A percentile compares a stretch with the other conserved stretches of the same genome.
Evolutionary conservation across 2,888 invertebrate species (phyloP).

Genomic region (Eristalis pertinax): DNA sequence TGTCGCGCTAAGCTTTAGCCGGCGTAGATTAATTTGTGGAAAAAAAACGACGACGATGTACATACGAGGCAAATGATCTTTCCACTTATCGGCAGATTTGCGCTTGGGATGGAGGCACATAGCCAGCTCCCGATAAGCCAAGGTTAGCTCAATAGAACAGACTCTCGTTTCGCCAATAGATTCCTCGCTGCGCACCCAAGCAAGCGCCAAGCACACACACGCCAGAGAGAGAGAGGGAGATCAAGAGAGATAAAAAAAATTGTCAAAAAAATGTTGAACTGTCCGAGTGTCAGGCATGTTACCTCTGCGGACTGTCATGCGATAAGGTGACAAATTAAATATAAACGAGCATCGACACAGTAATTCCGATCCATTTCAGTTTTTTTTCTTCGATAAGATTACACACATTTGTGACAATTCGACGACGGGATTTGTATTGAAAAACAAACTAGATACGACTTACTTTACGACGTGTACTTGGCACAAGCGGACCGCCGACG

Average conservation of each 20-base stretch:
- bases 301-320: neutral
- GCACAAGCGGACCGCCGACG: neutral
- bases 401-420: slow-evolving; percentile 11
- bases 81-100: slow-evolving; percentile 37
- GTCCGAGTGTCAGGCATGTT: neutral
- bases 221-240: neutral
- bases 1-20: neutral
- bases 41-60: neutral
- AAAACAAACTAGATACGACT: neutral
- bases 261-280: neutral
- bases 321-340: neutral
- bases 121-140: slow-evolving; percentile 26
- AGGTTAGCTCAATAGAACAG: slow-evolving; percentile 8
- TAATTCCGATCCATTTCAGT: slow-evolving; percentile 3
- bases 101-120: neutral
- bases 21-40: slow-evolving; percentile 6
- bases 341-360: slow-evolving; percentile 1
- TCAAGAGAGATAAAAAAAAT: too few species aligned
- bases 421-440: neutral
- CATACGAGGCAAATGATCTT: neutral
- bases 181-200: neutral
- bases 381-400: neutral
- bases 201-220: neutral
- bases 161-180: neutral
- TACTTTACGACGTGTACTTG: neutral